Evolutionary conservation across 2,888 invertebrate species (phyloP).

Genomic region (Schrankia costaestrigalis): DNA sequence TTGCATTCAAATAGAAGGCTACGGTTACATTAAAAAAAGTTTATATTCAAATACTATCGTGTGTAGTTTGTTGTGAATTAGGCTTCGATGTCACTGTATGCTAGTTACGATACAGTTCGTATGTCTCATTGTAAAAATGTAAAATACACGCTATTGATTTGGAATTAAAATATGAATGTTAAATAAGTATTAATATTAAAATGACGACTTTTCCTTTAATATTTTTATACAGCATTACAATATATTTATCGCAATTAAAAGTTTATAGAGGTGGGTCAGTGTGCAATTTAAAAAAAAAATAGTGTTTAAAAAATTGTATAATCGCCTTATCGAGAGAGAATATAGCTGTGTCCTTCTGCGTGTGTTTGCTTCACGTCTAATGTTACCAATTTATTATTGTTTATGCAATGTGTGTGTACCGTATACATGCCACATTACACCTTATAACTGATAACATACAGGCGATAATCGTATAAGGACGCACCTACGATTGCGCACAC

Average conservation of each 20-base stretch:
- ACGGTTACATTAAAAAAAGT: slow-evolving; percentile 64
- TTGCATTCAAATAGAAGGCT: slow-evolving; percentile 73
- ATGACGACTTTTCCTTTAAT: slow-evolving; percentile 79
- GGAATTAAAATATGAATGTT: slow-evolving; percentile 69
- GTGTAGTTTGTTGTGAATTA: slow-evolving; percentile 77
- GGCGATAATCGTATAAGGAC: slow-evolving; percentile 15
- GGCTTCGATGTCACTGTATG: slow-evolving; percentile 75
- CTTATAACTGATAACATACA: slow-evolving; percentile 39
- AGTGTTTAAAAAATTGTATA: slow-evolving; percentile 73
- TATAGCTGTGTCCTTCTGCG: slow-evolving; percentile 73
- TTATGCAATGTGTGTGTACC: slow-evolving; percentile 46
- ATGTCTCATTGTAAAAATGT: slow-evolving; percentile 79
- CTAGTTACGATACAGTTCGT: slow-evolving; percentile 69
- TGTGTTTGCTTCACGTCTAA: slow-evolving; percentile 65
- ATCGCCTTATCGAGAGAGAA: slow-evolving; percentile 80
- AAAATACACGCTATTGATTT: slow-evolving; percentile 76
- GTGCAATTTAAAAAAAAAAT: slow-evolving; percentile 71
- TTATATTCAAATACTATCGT: slow-evolving; percentile 70
- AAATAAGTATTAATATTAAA: slow-evolving; percentile 71
- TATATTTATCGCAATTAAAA: slow-evolving; percentile 79
- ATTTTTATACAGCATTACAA: slow-evolving; percentile 80
- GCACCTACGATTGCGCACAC: slow-evolving; percentile 4
- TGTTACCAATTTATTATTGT: slow-evolving; percentile 48
- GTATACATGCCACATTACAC: slow-evolving; percentile 44
- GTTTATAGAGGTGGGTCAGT: slow-evolving; percentile 79